These are phyloP conservation scores for Mesorhabditis belari DNA, from an alignment of 2,888 invertebrate species.

Conservation along the genomic window DNA sequence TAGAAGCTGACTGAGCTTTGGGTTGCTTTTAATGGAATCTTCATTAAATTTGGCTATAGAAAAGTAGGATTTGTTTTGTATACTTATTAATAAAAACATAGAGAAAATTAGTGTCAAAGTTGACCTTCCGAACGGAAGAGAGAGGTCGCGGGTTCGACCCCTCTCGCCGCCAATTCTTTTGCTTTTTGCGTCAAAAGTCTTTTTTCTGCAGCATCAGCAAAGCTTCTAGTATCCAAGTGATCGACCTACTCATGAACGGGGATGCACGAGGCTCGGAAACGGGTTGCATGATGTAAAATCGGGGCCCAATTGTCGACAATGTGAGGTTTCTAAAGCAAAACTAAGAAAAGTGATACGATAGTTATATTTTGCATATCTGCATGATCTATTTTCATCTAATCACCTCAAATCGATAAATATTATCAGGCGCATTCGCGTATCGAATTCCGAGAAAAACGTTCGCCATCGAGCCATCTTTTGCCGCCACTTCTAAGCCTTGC, in stretches of 20 bases:
- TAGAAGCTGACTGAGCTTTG: too few relatives aligned
- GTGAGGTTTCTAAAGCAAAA: slow-evolving; percentile 25
- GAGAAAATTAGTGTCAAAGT: too few relatives aligned
- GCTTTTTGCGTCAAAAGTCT: too few relatives aligned
- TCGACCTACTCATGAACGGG: slow-evolving; percentile 11
- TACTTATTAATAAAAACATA: too few relatives aligned
- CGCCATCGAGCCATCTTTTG: not conserved
- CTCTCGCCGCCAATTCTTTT: too few relatives aligned
- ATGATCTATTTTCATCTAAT: not conserved
- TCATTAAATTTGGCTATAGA: too few relatives aligned
- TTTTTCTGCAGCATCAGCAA: too few relatives aligned
- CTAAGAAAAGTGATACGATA: not conserved
- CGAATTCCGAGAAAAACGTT: slow-evolving; percentile 33
- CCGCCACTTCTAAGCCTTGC: not conserved
- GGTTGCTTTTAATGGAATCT: too few relatives aligned
- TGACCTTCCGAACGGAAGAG: too few relatives aligned
- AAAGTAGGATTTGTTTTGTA: too few relatives aligned
- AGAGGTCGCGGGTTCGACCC: too few relatives aligned
- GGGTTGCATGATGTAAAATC: slow-evolving; percentile 28
- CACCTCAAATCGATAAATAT: slow-evolving; percentile 30
- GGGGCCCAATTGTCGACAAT: slow-evolving; percentile 33
- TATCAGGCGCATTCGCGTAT: slow-evolving; percentile 33
- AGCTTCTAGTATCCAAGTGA: too few relatives aligned
- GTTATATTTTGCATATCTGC: not conserved
- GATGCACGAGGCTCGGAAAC: slow-evolving; percentile 33